Conservation (phyloP, 1,140 invertebrate genomes). For the Drosophila arawakana region DNA sequence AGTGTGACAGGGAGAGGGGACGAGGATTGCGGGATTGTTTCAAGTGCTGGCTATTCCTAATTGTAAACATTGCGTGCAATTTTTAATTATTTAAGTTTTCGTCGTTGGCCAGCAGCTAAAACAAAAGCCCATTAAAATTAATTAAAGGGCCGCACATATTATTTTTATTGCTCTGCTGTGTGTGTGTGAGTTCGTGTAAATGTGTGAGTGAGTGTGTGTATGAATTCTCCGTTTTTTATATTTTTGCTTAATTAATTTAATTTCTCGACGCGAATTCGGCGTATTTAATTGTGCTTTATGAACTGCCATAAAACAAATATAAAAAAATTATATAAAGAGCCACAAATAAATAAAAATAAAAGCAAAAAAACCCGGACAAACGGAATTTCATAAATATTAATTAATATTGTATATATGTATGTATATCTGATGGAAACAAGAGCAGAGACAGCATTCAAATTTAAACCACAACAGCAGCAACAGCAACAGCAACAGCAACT, state of each 20-base stretch:
- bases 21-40: slow-evolving; percentile 10
- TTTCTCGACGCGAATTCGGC: slow-evolving; percentile 69
- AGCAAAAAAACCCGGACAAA: slow-evolving; percentile 42
- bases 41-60: slow-evolving; percentile 76
- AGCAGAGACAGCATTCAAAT: slow-evolving; percentile 20
- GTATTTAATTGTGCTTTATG: slow-evolving; percentile 77
- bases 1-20: not conserved
- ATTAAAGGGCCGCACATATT: slow-evolving; percentile 78
- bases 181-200: slow-evolving; percentile 41
- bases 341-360: slow-evolving; percentile 37
- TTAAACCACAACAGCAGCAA: slow-evolving; percentile 21
- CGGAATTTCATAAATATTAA: slow-evolving; percentile 72
- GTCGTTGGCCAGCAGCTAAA: slow-evolving; percentile 43
- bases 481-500: slow-evolving; percentile 20
- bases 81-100: slow-evolving; percentile 83
- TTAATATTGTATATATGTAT: slow-evolving; percentile 69
- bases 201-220: slow-evolving; percentile 55
- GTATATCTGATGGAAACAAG: slow-evolving; percentile 23
- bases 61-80: slow-evolving; percentile 84
- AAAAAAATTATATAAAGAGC: slow-evolving; percentile 22
- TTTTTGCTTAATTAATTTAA: slow-evolving; percentile 80
- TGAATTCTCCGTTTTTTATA: slow-evolving; percentile 62
- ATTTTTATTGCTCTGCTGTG: slow-evolving; percentile 70
- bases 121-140: slow-evolving; percentile 79
- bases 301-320: slow-evolving; percentile 75